Conservation (phyloP, 2,888 invertebrate species). For the Drosophila dives region DNA sequence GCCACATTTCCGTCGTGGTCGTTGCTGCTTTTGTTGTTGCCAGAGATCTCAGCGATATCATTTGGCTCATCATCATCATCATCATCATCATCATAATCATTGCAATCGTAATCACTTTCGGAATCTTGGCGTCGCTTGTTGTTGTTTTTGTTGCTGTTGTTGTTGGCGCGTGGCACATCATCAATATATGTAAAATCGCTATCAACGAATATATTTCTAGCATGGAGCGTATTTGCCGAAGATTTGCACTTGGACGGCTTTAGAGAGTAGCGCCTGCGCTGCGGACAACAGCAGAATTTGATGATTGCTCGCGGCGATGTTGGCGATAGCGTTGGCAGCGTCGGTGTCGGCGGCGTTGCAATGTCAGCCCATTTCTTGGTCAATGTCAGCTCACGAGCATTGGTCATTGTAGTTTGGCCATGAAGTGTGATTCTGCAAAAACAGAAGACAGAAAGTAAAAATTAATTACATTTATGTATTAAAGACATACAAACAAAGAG, state of each 20-base stretch:
- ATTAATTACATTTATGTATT: slow-evolving; percentile 32
- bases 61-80: slow-evolving; percentile 52
- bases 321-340: slow-evolving; percentile 75
- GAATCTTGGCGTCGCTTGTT: slow-evolving; percentile 68
- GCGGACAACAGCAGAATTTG: slow-evolving; percentile 82
- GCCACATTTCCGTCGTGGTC: slow-evolving; percentile 77
- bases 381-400: slow-evolving; percentile 83
- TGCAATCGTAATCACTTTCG: slow-evolving; percentile 59
- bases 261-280: slow-evolving; percentile 81
- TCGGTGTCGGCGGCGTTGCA: slow-evolving; percentile 72
- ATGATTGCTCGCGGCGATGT: slow-evolving; percentile 82
- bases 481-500: background rate
- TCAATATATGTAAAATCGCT: slow-evolving; percentile 83
- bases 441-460: slow-evolving; percentile 11
- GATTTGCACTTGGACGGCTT: slow-evolving; percentile 74
- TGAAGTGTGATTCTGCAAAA: slow-evolving; percentile 81
- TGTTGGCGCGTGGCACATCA: slow-evolving; percentile 73
- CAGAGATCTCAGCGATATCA: slow-evolving; percentile 59
- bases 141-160: slow-evolving; percentile 38
- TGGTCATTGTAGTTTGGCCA: slow-evolving; percentile 84
- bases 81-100: slow-evolving; percentile 59
- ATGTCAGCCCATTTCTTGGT: slow-evolving; percentile 83
- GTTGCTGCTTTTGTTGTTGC: slow-evolving; percentile 35
- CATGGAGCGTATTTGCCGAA: slow-evolving; percentile 72
- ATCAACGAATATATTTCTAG: slow-evolving; percentile 80